phyloP scores from a whole-genome alignment of 2,113 vertebrate species.

The Azemiops feae region DNA sequence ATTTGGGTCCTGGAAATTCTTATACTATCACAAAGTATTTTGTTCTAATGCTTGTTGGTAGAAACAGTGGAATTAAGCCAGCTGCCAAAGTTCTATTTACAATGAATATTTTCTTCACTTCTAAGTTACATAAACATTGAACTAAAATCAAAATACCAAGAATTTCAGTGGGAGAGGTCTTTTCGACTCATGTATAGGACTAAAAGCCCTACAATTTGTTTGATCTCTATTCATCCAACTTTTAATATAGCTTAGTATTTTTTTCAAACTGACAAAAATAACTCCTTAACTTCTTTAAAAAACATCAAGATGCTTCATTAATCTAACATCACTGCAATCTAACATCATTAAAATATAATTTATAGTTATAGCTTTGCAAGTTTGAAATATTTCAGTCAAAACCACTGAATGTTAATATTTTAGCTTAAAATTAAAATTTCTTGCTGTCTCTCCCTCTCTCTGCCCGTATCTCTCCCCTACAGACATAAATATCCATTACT shows the following conservation, averaged over 20 bases:
- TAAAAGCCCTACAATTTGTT: not conserved
- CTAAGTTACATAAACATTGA: not conserved
- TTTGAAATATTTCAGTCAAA: slow-evolving; percentile 30
- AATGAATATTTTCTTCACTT: not conserved
- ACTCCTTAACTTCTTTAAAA: not conserved
- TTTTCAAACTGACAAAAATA: not conserved
- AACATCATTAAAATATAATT: slow-evolving; percentile 7
- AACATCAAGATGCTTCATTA: slow-evolving; percentile 16
- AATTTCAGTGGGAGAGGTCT: not conserved
- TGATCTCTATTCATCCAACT: not conserved
- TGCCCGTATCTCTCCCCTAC: not conserved
- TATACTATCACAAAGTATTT: not conserved
- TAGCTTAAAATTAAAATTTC: slow-evolving; percentile 34
- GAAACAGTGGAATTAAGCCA: not conserved
- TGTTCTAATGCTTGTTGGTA: not conserved
- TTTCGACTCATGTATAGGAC: not conserved
- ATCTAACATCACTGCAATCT: not conserved
- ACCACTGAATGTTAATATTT: slow-evolving; percentile 37
- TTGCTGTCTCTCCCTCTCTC: not conserved
- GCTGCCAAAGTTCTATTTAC: not conserved
- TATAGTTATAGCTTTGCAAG: slow-evolving; percentile 29
- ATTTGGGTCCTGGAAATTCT: not conserved
- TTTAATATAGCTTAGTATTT: not conserved
- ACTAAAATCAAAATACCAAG: not conserved
- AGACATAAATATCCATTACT: not conserved